A percentile compares a stretch with the other conserved stretches of the same genome.
These are phyloP conservation scores for Eupithecia subfuscata DNA, from an alignment of 2,888 invertebrate genomes.

Conservation along the genomic window DNA sequence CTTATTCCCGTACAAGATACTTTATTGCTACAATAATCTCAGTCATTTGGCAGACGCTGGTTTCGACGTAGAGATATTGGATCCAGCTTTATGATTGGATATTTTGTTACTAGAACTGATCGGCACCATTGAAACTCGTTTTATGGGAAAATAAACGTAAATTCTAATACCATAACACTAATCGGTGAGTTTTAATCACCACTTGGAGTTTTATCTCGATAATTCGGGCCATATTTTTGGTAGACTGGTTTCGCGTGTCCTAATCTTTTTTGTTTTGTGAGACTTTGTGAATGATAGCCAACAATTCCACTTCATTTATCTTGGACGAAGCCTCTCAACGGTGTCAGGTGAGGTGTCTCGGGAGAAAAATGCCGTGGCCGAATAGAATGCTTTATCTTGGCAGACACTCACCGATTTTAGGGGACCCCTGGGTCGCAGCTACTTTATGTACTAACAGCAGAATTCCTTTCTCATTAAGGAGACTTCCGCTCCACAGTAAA, in stretches of 20 bases:
- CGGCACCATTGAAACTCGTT: conserved; percentile 31
- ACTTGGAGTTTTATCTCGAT: conserved; percentile 29
- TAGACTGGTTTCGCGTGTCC: conserved; percentile 20
- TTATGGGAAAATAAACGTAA: conserved; percentile 28
- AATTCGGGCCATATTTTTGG: conserved; percentile 21
- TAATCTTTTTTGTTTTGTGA: conserved; percentile 27
- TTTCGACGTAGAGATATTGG: conserved; percentile 34
- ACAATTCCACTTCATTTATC: conserved; percentile 30
- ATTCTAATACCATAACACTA: conserved; percentile 23
- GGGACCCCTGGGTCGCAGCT: conserved; percentile 39
- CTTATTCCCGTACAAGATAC: conserved; percentile 28
- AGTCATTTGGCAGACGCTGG: conserved; percentile 38
- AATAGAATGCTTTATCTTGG: conserved; percentile 39
- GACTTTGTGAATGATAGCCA: conserved; percentile 29
- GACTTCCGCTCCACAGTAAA: conserved; percentile 39
- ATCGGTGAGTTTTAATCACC: conserved; percentile 27
- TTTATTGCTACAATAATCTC: conserved; percentile 38
- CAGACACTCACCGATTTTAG: conserved; percentile 37
- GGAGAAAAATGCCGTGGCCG: conserved; percentile 39
- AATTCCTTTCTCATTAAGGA: conserved; percentile 45
- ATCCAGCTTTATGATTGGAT: conserved; percentile 33
- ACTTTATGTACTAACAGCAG: conserved; percentile 40
- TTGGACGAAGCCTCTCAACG: conserved; percentile 24
- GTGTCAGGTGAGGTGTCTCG: conserved; percentile 39
- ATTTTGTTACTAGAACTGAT: conserved; percentile 28